These are phyloP conservation scores for Drosophila guanche DNA, from an alignment of 1,140 invertebrate genomes.

Conservation along the genomic window DNA sequence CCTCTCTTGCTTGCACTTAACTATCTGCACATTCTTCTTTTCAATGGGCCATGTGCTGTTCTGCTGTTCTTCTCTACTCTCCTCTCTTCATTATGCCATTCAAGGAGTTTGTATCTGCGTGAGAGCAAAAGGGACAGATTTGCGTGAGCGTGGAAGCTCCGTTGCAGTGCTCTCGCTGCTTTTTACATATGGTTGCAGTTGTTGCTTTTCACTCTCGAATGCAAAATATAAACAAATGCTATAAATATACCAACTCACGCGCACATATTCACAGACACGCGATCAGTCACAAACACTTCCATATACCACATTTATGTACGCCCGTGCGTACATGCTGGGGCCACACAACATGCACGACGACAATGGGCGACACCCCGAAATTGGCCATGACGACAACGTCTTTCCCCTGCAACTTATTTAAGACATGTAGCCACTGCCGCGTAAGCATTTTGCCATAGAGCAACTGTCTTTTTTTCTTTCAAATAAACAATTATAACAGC, in stretches of 20 bases:
- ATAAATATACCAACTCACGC: conserved; percentile 69
- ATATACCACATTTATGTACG: conserved; percentile 11
- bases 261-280: conserved; percentile 17
- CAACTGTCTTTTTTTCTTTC: conserved; percentile 39
- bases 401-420: conserved; percentile 27
- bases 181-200: conserved; percentile 19
- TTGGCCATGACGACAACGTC: neutral
- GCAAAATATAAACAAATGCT: conserved; percentile 80
- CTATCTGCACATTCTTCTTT: conserved; percentile 31
- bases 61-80: no score
- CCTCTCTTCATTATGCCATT: conserved; percentile 5
- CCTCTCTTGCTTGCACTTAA: conserved; percentile 8
- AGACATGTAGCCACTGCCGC: conserved; percentile 61
- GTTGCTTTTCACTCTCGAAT: conserved; percentile 48
- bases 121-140: conserved; percentile 7
- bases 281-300: neutral
- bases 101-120: conserved; percentile 17
- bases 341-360: conserved; percentile 46
- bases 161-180: conserved; percentile 7
- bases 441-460: conserved; percentile 31
- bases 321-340: conserved; percentile 40
- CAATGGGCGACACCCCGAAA: no score
- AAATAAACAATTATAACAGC: conserved; percentile 80
- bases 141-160: neutral
- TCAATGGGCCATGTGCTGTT: conserved; percentile 40